Base-by-base conservation (phyloP, 1,140 invertebrate genomes). In the Plectrocnemia conspersa region DNA sequence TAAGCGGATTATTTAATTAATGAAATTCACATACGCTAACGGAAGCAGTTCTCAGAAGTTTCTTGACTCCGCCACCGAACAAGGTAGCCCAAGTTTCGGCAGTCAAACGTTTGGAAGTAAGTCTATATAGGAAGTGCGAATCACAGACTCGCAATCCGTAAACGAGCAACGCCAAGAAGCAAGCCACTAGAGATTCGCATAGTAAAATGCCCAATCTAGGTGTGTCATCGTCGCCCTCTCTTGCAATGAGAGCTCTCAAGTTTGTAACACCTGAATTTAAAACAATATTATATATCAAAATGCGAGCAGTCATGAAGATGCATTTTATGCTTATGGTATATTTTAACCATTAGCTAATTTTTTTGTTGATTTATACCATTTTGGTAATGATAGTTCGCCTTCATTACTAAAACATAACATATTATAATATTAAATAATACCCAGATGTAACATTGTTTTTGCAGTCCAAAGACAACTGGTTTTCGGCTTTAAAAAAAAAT, bases 181-280 rank as follows among this genome's bases (percentile, higher is more conserved):
- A 91, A 0, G 93, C 88, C 1, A 93, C 83, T 68, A 97, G 94
- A 0, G 92, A 83, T 73, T 99, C 96, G 50, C 90, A 88, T 9
- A 99, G 77, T 1, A 99, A 75, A 15, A 97, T 87, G 61, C 90
- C 90, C 21, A 99, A 72, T 63, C 93, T 88, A 0, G 95, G 95
- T 0, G 91, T 86, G 69, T 98, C 95, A 66, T 98, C 94, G 66
- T 98, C 96, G 63, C 97, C 94, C 64, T 98, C 95, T 11, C 93
- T 77, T 0, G 90, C 86, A 2, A 98, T 72, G 33, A 98, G 73
- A 0, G 93, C 89, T 10, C 93, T 81, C 32, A 99, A 75, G 59
- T 91, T 93, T 1, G 93, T 91, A 0, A 98, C 94, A 21, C 93
- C 74, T 76, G 40, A n/a, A n/a, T n/a, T n/a, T n/a, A n/a, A n/a